Evolutionary conservation across 2,888 invertebrate genomes (phyloP), one percentile per base, ranked within the genome.

Genomic region (Netelia virgata): DNA sequence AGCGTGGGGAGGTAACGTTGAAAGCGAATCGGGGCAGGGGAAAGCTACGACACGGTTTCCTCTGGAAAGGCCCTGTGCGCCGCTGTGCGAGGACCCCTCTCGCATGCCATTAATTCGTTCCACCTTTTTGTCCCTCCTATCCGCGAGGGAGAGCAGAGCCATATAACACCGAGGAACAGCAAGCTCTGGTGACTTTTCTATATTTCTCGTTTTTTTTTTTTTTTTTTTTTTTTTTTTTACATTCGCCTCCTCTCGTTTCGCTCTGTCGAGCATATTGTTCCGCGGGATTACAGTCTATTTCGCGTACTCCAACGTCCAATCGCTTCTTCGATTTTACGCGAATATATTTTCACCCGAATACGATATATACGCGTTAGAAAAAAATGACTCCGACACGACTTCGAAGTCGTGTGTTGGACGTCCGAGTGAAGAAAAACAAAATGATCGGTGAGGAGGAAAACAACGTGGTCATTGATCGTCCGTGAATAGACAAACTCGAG

Each of bases 51-150:
- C 75, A 75, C 69, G 61, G 53, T 75, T 61, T 53, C 23, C 81
- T 53, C 9, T 66, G 73, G 83, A 84, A 87, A 77, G 82, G 57
- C 47, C 61, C 57, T 59, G 74, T 23, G 50, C 73, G 74, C 80
- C 47, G 59, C 50, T 69, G 82, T 82, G 84, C 84, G 75, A 87
- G 82, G 68, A 63, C 59, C 83, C 18, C 66, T 61, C 61, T 69
- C 63, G 75, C 55, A 70, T 76, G 86, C 87, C 88, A 89, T 90
- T 90, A 90, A 90, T 90, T 90, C 88, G 89, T 90, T 90, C 90
- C 89, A 88, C 82, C 72, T 88, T 88, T 89, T 90, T 90, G 89
- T 90, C 89, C 86, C 80, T 86, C 78, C 74, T 78, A 69, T 77
- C 77, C 82, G 55, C 53, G 69, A 76, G 74, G 10, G 9, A 20